Conservation (phyloP, 2,113 vertebrate genomes). For the Apus apus region DNA sequence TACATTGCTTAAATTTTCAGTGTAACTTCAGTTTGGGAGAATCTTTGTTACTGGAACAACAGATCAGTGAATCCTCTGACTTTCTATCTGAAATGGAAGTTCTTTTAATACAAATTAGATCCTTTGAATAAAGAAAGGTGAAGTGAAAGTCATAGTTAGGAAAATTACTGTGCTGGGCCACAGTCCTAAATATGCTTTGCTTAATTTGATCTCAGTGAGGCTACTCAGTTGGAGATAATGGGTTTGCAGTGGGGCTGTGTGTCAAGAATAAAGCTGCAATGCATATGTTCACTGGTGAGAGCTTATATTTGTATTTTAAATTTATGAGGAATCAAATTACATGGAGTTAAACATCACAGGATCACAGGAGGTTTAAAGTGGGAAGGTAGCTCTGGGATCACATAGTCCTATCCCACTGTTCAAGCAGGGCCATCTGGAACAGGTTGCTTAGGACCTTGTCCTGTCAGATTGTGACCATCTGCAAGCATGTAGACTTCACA, state of each 20-base stretch:
- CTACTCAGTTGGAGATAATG: neutral
- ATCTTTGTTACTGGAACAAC: neutral
- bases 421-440: neutral
- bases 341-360: neutral
- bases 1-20: neutral
- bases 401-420: neutral
- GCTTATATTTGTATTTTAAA: neutral
- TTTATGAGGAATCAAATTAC: neutral
- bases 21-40: neutral
- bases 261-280: neutral
- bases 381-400: neutral
- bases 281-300: neutral
- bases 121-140: neutral
- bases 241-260: neutral
- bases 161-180: neutral
- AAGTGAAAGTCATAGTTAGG: neutral
- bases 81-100: neutral
- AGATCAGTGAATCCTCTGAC: neutral
- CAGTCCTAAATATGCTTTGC: neutral
- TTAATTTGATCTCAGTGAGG: constrained; percentile 14
- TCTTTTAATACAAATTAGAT: constrained; percentile 6
- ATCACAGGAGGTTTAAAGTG: neutral
- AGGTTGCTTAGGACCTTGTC: neutral
- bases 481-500: neutral
- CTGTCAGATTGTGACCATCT: neutral